A percentile compares a stretch with the other conserved stretches of the same genome.
Conservation (phyloP, 2,113 vertebrate genomes). For the Colistium nudipinnis region DNA sequence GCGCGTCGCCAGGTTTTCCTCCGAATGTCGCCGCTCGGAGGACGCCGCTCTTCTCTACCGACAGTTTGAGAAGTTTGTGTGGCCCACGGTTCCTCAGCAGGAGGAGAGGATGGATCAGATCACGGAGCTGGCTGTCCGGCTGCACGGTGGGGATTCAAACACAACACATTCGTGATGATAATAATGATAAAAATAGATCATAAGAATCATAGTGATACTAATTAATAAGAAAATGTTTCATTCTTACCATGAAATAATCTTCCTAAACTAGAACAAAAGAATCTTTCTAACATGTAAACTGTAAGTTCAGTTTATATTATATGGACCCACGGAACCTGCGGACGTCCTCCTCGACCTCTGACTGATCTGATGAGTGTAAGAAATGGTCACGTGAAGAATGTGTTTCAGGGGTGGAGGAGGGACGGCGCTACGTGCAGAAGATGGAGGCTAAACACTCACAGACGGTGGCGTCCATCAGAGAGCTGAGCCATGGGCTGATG, state of each 20-base stretch:
- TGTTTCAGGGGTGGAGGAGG: conserved; percentile 87
- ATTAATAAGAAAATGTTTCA: too few relatives aligned
- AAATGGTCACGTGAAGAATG: too few relatives aligned
- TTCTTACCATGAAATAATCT: too few relatives aligned
- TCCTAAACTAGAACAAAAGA: too few relatives aligned
- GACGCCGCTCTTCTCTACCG: conserved; percentile 85
- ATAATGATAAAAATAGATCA: too few relatives aligned
- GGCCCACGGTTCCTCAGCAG: conserved; percentile 87
- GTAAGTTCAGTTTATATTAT: too few relatives aligned
- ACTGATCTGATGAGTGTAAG: too few relatives aligned
- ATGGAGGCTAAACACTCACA: conserved; percentile 86
- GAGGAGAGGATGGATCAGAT: conserved; percentile 88
- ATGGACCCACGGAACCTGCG: too few relatives aligned
- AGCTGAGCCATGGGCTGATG: conserved; percentile 84
- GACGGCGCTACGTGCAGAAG: conserved; percentile 87
- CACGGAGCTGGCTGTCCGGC: conserved; percentile 80
- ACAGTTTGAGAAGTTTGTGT: conserved; percentile 91
- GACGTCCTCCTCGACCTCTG: too few relatives aligned
- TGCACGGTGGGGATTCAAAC: conserved; percentile 90
- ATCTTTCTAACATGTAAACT: too few relatives aligned
- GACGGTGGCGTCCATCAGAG: conserved; percentile 85
- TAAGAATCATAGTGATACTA: too few relatives aligned
- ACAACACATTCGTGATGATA: background rate
- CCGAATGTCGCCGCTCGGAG: conserved; percentile 86
- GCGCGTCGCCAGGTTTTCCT: conserved; percentile 87